A percentile compares a stretch with the other conserved stretches of the same genome.
These are phyloP conservation scores for Cirrhinus molitorella DNA, from an alignment of 2,797 vertebrate genomes.

Conservation along the genomic window DNA sequence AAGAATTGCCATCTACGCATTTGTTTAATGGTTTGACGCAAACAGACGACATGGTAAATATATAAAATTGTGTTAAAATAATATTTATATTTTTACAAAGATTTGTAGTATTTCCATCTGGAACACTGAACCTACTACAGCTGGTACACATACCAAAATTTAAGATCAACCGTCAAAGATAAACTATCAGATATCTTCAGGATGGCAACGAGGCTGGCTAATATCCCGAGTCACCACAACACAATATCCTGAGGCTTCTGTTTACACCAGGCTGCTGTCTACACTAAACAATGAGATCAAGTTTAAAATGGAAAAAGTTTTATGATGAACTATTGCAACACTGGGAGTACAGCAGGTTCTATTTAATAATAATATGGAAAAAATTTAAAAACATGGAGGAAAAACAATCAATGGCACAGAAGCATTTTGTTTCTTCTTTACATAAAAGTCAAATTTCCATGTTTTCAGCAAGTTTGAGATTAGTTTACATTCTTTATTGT, in stretches of 20 bases:
- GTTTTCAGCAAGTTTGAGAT: background rate
- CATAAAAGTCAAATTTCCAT: background rate
- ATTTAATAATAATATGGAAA: background rate
- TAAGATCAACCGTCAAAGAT: slow-evolving; percentile 5
- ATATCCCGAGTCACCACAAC: slow-evolving; percentile 19
- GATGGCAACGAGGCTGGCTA: slow-evolving; percentile 24
- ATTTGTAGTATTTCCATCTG: background rate
- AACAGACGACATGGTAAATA: background rate
- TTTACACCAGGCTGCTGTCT: slow-evolving; percentile 9
- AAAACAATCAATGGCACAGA: background rate
- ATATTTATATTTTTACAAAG: background rate
- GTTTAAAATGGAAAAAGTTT: slow-evolving; percentile 45
- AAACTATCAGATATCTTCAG: slow-evolving; percentile 31
- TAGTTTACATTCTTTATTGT: background rate
- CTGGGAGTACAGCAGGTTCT: background rate
- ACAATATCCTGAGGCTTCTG: slow-evolving; percentile 21
- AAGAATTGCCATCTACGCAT: background rate
- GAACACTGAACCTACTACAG: background rate
- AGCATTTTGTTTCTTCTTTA: background rate
- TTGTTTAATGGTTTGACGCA: background rate
- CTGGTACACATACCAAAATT: background rate
- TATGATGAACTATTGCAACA: slow-evolving; percentile 11
- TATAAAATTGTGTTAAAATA: background rate
- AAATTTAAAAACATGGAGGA: background rate
- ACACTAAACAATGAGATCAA: slow-evolving; percentile 43